Conservation (phyloP, 2,888 invertebrate genomes). For the Germaria angustata region DNA sequence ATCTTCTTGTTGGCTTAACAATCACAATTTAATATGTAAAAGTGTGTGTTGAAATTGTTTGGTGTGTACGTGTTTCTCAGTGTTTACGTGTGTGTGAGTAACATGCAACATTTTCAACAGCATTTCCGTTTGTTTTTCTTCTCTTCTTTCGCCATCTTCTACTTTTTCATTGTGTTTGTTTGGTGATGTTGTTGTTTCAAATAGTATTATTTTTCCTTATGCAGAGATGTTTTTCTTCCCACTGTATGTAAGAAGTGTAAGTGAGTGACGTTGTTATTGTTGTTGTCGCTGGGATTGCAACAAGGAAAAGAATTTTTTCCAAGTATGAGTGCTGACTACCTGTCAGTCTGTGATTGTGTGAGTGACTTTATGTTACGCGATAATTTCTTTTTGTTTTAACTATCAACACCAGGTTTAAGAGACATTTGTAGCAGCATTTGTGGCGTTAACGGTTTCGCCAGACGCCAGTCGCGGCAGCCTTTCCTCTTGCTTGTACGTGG, state of each 20-base stretch:
- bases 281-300: conserved; percentile 9
- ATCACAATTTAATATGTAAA: background rate
- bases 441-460: conserved; percentile 9
- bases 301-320: background rate
- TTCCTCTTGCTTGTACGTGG: background rate
- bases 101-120: conserved; percentile 61
- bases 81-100: conserved; percentile 13
- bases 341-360: background rate
- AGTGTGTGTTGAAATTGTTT: background rate
- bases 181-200: conserved; percentile 6
- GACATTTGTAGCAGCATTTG: conserved; percentile 16
- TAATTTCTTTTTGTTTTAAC: conserved; percentile 40
- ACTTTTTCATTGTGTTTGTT: background rate
- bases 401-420: conserved; percentile 19
- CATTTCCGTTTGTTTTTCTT: conserved; percentile 65
- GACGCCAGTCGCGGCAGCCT: background rate
- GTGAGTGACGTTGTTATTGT: conserved; percentile 15
- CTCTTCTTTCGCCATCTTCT: conserved; percentile 52
- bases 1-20: conserved; percentile 5
- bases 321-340: conserved; percentile 22
- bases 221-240: conserved; percentile 21
- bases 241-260: background rate
- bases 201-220: conserved; percentile 38
- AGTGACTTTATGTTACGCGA: conserved; percentile 11
- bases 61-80: background rate